Conservation (phyloP, 2,797 vertebrate species). For the Mormyrus proboscirostris region DNA sequence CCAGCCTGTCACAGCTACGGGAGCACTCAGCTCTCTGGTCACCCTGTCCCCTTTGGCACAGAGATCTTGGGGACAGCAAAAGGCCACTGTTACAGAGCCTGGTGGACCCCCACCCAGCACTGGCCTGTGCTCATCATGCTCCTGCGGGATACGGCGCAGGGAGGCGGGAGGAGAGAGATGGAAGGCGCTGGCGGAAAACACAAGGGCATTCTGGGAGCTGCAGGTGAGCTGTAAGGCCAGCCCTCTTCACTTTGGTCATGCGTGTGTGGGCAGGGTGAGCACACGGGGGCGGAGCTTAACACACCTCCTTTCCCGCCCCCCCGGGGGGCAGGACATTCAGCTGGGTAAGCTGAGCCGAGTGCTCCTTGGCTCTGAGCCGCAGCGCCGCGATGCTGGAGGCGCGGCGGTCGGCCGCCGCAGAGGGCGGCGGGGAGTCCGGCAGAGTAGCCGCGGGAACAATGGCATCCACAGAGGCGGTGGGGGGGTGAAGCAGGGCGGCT, state of each 20-base stretch:
- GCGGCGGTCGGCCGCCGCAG: constrained; percentile 61
- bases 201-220: not conserved
- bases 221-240: constrained; percentile 12
- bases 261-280: not conserved
- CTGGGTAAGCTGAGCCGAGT: constrained; percentile 75
- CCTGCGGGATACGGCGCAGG: not conserved
- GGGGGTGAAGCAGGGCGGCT: constrained; percentile 65
- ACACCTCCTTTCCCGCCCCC: constrained; percentile 71
- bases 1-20: not conserved
- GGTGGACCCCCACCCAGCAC: not conserved
- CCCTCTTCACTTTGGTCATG: constrained; percentile 36
- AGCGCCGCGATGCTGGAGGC: constrained; percentile 79
- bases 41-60: not conserved
- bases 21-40: not conserved
- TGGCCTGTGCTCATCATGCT: not conserved
- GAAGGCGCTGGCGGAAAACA: not conserved
- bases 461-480: constrained; percentile 59
- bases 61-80: not conserved
- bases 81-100: not conserved
- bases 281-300: constrained; percentile 46
- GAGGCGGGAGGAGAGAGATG: not conserved
- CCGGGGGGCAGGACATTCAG: constrained; percentile 65
- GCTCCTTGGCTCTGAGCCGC: constrained; percentile 78
- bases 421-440: constrained; percentile 53
- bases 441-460: constrained; percentile 56